Base-by-base conservation (phyloP, 2,113 vertebrate genomes). In the Oreotrochilus melanogaster region DNA sequence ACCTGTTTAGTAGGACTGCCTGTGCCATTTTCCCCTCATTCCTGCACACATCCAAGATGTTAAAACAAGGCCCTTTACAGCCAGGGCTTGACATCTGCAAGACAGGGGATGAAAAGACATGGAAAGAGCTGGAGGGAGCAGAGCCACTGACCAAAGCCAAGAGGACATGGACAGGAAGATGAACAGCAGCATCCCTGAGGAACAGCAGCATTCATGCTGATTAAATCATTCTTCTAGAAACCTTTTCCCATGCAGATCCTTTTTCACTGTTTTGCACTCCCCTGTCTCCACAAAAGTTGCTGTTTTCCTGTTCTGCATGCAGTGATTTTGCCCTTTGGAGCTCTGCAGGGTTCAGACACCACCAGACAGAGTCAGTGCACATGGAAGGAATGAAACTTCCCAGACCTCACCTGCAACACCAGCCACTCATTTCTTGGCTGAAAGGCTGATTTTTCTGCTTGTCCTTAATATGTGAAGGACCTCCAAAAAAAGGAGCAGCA, bases 291-390 rank as follows among this genome's bases (percentile, higher is more conserved):
- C 3, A 27, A 11, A 7, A 19, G 22, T 71, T 70, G 22, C 37
- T 11, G 0, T 53, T 58, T 58, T 24, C 33, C 62, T 19, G 4
- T 30, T 39, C 81, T 51, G 7, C 2, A 1, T 0, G 10, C 15
- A n/a, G 35, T 24, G 43, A 0, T 51, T 91, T 47, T 39, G 37
- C 37, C 47, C 47, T 37, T 19, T 3, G 4, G 85, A 42, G 11
- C 57, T 45, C 54, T 50, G 11, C 35, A 14, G 74, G 10, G 37
- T 2, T 69, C 24, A 70, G 82, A 8, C 13, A 24, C 22, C 58
- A 48, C 27, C 45, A 22, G 53, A 11, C 23, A 33, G 27, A 60
- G 39, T 25, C 0, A 0, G 7, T 4, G 51, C 57, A 21, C 8
- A 2, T 15, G 7, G 45, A 42, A 64, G 64, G 50, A 65, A 0